Evolutionary conservation across 2,797 vertebrate genomes (phyloP), one percentile per base, ranked within the genome.

Genomic region (Poeciliopsis turneri): DNA sequence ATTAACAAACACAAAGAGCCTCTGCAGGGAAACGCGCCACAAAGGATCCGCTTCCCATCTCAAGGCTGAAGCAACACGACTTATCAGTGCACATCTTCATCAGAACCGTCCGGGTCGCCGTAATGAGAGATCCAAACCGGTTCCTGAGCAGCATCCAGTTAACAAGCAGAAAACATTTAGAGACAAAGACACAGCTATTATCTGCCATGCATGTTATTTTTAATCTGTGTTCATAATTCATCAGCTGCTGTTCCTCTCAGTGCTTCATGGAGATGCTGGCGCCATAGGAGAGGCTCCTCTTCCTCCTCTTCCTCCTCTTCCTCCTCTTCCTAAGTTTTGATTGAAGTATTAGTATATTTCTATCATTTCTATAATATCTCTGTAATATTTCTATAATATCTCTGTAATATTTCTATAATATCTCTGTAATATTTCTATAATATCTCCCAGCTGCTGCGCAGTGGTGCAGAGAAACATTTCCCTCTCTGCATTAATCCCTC

Each of bases 1-100:
- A 88, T 92, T 88, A 90, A 82, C 86, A 90, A 89, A 84, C 86
- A 89, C 64, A 28, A 3, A 74, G 57, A 76, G 81, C 69, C 76
- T 84, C 85, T n/a, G 13, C 55, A 28, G 80, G 84, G 81, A 87
- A 77, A 82, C 84, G 33, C 57, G 49, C n/a, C 57, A 18, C 78
- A 45, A 76, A 87, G 83, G 64, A 90, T 92, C 91, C 84, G 71
- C 69, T 74, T 80, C 88, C 36, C 82, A 81, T 78, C 87, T 88
- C 76, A 0, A 33, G 11, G 20, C 78, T 90, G 90, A 92, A 90
- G 49, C 69, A 69, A 79, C 75, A 79, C 55, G 84, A 23, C 9
- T 86, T 73, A 86, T 89, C 77, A 70, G 46, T 70, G 36, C 13
- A 4, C 77, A 51, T 83, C 77, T 70, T 76, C 74, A 78, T 75